Evolutionary conservation across 2,797 vertebrate genomes (phyloP).

Genomic region (Nasua narica): DNA sequence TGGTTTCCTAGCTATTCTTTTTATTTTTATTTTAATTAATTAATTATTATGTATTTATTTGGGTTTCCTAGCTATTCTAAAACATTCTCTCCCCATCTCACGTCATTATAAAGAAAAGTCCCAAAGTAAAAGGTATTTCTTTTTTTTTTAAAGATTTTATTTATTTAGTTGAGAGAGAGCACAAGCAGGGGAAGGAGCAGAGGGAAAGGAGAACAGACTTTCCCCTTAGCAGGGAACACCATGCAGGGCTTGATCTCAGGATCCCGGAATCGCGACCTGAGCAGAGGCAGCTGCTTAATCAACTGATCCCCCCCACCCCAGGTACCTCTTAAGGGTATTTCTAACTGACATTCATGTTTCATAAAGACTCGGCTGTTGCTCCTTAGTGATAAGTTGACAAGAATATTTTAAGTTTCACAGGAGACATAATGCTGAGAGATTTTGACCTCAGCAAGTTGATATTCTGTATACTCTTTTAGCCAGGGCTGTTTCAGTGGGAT

Average conservation of each 20-base stretch:
- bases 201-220: background rate
- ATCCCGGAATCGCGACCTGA: background rate
- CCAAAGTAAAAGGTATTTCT: constrained; percentile 80
- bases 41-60: too few relatives aligned
- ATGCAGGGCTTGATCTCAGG: background rate
- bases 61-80: constrained; percentile 82
- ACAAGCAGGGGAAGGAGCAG: background rate
- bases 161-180: background rate
- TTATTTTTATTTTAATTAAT: too few relatives aligned
- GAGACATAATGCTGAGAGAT: background rate
- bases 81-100: background rate
- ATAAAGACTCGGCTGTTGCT: constrained; percentile 83
- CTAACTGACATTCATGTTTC: constrained; percentile 79
- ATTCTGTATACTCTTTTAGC: background rate
- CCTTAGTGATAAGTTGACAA: constrained; percentile 74
- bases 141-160: constrained; percentile 30
- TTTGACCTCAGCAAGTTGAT: background rate
- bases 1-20: constrained; percentile 81
- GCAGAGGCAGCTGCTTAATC: background rate
- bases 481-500: background rate
- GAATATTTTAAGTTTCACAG: constrained; percentile 78
- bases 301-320: background rate
- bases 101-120: constrained; percentile 18
- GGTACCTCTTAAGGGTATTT: background rate
- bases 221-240: background rate